A percentile compares a stretch with the other conserved stretches of the same genome.
phyloP scores from a whole-genome alignment of 2,113 vertebrate genomes.

The Poicephalus meyeri region DNA sequence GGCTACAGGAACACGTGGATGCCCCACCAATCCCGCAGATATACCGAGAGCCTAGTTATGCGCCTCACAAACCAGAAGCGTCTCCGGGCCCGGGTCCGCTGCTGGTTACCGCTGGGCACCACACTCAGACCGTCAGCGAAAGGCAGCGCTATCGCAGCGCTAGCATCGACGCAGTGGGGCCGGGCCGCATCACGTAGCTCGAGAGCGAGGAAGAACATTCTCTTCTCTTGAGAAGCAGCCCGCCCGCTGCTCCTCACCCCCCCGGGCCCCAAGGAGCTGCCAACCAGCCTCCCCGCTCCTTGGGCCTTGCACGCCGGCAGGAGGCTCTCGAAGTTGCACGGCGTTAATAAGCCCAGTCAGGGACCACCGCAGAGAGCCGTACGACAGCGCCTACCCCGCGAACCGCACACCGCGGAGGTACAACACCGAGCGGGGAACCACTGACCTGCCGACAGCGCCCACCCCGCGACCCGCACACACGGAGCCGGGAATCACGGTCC shows the following conservation, averaged over 20 bases:
- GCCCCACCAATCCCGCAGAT: neutral
- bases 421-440: neutral
- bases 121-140: neutral
- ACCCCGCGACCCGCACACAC: too few species aligned
- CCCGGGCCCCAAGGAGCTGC: neutral
- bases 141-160: neutral
- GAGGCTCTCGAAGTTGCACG: neutral
- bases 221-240: neutral
- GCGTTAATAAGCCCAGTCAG: too few species aligned
- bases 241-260: too few species aligned
- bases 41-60: neutral
- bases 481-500: too few species aligned
- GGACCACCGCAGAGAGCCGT: neutral
- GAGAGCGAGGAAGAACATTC: neutral
- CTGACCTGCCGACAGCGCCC: neutral
- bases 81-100: too few species aligned
- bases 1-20: accelerated
- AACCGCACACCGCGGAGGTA: too few species aligned
- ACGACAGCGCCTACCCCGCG: neutral
- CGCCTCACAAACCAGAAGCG: neutral
- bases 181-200: neutral
- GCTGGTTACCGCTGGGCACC: too few species aligned
- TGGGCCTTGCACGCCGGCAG: neutral
- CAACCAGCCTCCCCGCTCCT: neutral
- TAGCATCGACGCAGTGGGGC: neutral